Conservation (phyloP, 1,140 invertebrate genomes). For the Cyclargus thomasi region DNA sequence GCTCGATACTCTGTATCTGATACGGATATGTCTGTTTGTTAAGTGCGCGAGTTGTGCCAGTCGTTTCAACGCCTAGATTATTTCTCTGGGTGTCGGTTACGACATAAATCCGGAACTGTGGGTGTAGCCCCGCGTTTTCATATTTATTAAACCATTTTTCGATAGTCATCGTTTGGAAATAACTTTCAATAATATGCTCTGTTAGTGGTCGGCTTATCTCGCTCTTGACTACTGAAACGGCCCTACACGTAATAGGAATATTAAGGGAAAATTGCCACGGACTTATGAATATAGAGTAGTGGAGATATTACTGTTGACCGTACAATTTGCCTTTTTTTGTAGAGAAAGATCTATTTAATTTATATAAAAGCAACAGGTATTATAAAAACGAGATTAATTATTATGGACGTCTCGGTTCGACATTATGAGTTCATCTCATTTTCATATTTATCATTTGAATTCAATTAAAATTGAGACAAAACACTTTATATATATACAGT, state of each 20-base stretch:
- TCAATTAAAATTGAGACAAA: neutral
- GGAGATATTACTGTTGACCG: neutral
- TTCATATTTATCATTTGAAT: neutral
- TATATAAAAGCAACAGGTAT: too few relatives aligned
- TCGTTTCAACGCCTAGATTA: slow-evolving; percentile 71
- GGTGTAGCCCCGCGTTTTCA: slow-evolving; percentile 59
- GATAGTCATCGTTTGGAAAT: slow-evolving; percentile 1
- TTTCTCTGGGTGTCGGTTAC: slow-evolving; percentile 68
- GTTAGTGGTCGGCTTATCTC: neutral
- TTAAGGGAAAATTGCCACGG: neutral
- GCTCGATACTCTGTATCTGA: slow-evolving; percentile 68
- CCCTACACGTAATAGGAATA: neutral
- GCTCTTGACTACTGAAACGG: neutral
- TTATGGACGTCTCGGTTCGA: too few relatives aligned
- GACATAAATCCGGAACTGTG: slow-evolving; percentile 69
- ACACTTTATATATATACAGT: neutral
- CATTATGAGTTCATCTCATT: too few relatives aligned
- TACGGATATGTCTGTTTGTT: slow-evolving; percentile 72
- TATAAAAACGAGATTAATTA: too few relatives aligned
- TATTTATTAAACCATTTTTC: slow-evolving; percentile 43
- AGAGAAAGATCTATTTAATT: too few relatives aligned
- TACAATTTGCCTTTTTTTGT: neutral
- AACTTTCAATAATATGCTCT: slow-evolving; percentile 7
- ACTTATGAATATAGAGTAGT: neutral
- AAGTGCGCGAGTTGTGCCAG: slow-evolving; percentile 67